These are phyloP conservation scores for Ceratina australensis DNA, from an alignment of 1,140 invertebrate genomes.

Conservation along the genomic window DNA sequence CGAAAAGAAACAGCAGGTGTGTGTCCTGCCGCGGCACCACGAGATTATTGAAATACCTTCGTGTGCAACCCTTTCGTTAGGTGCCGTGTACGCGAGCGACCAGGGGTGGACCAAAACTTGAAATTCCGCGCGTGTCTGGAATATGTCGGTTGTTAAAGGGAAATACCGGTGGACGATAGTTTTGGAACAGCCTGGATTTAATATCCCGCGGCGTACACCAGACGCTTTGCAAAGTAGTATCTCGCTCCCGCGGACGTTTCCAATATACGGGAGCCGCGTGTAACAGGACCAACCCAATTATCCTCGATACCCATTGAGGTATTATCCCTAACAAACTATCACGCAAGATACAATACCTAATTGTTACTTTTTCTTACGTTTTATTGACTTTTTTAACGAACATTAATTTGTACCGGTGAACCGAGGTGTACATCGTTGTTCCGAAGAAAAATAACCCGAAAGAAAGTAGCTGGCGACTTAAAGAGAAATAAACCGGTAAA, in stretches of 20 bases:
- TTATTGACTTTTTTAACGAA: too few relatives aligned
- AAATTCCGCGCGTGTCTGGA: slow-evolving; percentile 55
- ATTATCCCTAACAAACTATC: too few relatives aligned
- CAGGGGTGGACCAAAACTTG: slow-evolving; percentile 38
- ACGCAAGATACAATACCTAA: too few relatives aligned
- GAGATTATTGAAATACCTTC: slow-evolving; percentile 61
- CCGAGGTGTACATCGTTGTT: too few relatives aligned
- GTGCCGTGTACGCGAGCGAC: slow-evolving; percentile 10
- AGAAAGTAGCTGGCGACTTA: background rate
- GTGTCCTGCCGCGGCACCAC: slow-evolving; percentile 41
- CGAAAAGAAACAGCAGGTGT: background rate
- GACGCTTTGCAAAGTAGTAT: slow-evolving; percentile 7
- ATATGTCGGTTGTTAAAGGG: slow-evolving; percentile 53
- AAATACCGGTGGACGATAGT: slow-evolving; percentile 39
- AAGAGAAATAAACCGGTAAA: background rate
- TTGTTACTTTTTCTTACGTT: too few relatives aligned
- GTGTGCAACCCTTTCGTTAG: slow-evolving; percentile 50
- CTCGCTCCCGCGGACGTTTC: background rate
- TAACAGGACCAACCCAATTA: too few relatives aligned
- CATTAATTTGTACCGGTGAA: too few relatives aligned
- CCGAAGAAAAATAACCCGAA: too few relatives aligned
- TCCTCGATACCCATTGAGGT: too few relatives aligned
- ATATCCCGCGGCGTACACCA: slow-evolving; percentile 24
- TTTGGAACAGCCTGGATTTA: slow-evolving; percentile 32
- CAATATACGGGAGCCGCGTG: too few relatives aligned